Evolutionary conservation across 2,113 vertebrate genomes (phyloP).

Genomic region (Bungarus multicinctus): DNA sequence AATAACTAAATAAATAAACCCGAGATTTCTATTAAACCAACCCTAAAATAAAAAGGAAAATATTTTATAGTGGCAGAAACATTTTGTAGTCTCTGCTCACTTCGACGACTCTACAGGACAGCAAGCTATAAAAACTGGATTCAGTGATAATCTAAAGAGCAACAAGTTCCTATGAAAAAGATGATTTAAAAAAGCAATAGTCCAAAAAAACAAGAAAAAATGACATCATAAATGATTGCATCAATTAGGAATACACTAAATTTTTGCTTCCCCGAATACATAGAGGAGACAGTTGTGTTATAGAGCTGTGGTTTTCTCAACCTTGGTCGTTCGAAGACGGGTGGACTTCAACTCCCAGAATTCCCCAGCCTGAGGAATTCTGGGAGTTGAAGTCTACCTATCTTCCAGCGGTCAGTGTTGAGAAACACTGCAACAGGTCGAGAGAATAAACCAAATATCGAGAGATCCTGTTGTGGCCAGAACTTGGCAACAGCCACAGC

Average conservation of each 20-base stretch:
- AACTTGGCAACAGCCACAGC: neutral
- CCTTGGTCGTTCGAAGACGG: too few relatives aligned
- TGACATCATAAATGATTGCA: neutral
- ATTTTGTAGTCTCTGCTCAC: neutral
- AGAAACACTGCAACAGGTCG: too few relatives aligned
- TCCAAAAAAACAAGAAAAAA: neutral
- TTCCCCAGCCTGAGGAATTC: too few relatives aligned
- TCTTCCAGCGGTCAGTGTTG: neutral
- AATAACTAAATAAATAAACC: neutral
- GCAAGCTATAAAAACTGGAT: neutral
- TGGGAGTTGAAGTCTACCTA: too few relatives aligned
- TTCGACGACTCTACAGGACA: too few relatives aligned
- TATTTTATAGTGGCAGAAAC: neutral
- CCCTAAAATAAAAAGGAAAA: neutral
- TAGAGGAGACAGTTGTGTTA: neutral
- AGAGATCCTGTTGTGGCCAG: neutral
- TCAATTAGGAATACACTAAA: neutral
- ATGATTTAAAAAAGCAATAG: neutral
- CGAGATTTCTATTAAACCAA: neutral
- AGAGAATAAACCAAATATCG: neutral
- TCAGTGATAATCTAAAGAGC: neutral
- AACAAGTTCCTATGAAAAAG: neutral
- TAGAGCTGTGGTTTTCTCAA: too few relatives aligned
- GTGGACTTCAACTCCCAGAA: too few relatives aligned
- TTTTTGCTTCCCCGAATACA: neutral